Percentiles rank a stretch among this genome's conserved stretches.
These are phyloP conservation scores for Zalophus californianus DNA, from an alignment of 2,797 vertebrate genomes.

Conservation along the genomic window DNA sequence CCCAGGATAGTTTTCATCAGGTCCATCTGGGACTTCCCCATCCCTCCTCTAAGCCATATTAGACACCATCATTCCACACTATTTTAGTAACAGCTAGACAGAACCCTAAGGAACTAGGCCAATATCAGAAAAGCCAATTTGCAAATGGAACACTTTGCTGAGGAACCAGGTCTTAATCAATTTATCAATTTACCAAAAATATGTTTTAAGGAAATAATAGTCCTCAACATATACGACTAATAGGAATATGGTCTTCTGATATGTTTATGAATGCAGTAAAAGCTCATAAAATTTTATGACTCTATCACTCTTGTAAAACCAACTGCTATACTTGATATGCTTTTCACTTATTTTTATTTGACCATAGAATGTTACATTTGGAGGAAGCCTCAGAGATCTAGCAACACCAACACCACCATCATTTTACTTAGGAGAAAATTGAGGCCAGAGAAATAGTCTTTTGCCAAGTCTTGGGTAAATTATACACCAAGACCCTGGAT, in stretches of 20 bases:
- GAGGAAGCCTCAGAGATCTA: neutral
- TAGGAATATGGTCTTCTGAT: neutral
- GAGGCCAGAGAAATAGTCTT: neutral
- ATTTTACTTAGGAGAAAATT: neutral
- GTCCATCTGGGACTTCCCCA: accelerated
- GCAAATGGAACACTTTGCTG: neutral
- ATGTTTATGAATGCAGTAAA: neutral
- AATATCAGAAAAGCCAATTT: neutral
- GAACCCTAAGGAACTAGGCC: neutral
- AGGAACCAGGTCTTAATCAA: neutral
- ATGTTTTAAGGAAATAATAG: neutral
- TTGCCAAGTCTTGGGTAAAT: neutral
- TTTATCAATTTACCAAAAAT: neutral
- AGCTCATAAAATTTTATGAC: neutral
- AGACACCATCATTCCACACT: neutral
- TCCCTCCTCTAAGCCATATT: neutral
- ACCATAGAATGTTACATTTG: neutral
- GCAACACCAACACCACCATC: neutral
- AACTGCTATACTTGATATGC: neutral
- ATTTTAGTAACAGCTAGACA: neutral
- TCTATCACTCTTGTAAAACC: neutral
- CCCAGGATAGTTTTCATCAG: neutral
- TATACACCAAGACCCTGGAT: neutral
- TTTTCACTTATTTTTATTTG: neutral
- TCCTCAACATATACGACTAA: too few species aligned